phyloP scores from a whole-genome alignment of 1,140 invertebrate genomes.

The Brachionus koreanus region DNA sequence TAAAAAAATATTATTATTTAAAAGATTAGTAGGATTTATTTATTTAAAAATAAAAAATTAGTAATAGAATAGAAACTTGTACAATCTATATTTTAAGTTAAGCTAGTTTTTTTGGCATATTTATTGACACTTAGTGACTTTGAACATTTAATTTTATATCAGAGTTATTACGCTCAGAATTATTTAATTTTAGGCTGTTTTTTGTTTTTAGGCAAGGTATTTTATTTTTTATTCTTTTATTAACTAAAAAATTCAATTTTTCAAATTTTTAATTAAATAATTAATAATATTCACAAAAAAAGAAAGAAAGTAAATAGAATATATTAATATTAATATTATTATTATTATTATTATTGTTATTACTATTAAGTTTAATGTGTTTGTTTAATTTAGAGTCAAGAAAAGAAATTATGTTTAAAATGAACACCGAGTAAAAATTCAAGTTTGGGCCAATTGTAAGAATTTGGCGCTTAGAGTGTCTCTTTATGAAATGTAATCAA shows the following conservation, averaged over 20 bases:
- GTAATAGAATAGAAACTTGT: no score
- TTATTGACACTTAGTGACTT: no score
- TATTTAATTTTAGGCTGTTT: background rate
- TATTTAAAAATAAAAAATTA: no score
- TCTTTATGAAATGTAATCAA: background rate
- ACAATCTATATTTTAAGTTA: no score
- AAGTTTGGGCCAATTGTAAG: background rate
- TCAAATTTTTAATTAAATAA: conserved; percentile 31
- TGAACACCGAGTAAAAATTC: conserved; percentile 25
- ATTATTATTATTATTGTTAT: no score
- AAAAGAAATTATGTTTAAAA: background rate
- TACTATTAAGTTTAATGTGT: background rate
- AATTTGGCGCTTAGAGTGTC: background rate
- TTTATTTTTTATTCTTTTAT: conserved; percentile 1
- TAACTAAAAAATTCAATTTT: conserved; percentile 18
- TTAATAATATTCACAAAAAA: conserved; percentile 36
- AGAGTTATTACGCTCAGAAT: conserved; percentile 38
- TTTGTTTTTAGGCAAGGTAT: background rate
- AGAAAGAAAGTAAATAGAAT: background rate
- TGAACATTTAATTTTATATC: background rate
- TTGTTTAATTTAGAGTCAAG: background rate
- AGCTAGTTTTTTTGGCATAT: no score
- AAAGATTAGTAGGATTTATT: no score
- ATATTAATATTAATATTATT: no score
- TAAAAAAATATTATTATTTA: no score